Evolutionary conservation across 1,140 invertebrate genomes (phyloP).

Genomic region (Nomia melanderi): DNA sequence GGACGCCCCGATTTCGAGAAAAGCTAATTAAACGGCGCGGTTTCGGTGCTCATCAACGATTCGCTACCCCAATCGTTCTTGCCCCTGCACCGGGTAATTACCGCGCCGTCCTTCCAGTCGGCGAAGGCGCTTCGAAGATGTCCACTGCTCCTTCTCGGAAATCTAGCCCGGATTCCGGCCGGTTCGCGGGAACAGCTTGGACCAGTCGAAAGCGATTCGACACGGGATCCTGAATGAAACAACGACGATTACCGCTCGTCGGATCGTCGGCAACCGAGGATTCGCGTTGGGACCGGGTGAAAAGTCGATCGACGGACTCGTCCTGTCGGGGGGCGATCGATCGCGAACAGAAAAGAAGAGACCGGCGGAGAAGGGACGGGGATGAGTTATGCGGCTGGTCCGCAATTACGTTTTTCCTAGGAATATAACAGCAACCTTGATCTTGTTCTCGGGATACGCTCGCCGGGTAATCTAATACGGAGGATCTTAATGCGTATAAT

Average conservation of each 20-base stretch:
- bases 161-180: neutral
- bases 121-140: conserved; percentile 26
- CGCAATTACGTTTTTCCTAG: conserved; percentile 39
- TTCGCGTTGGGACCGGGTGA: neutral
- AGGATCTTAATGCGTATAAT: conserved; percentile 50
- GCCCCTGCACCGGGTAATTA: conserved; percentile 38
- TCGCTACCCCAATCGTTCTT: conserved; percentile 64
- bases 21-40: conserved; percentile 56
- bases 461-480: conserved; percentile 49
- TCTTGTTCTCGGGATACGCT: conserved; percentile 51
- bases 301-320: neutral
- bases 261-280: too few species aligned
- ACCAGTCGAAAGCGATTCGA: neutral
- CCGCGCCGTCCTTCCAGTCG: conserved; percentile 5
- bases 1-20: conserved; percentile 49
- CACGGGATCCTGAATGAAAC: neutral
- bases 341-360: neutral
- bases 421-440: conserved; percentile 49
- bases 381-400: conserved; percentile 34
- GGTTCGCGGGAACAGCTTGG: neutral
- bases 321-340: neutral
- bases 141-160: conserved; percentile 22
- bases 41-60: conserved; percentile 70
- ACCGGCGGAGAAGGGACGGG: neutral
- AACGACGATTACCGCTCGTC: neutral